Percentiles rank a stretch among this genome's conserved stretches.
These are phyloP conservation scores for Cerastis leucographa DNA, from an alignment of 2,888 invertebrate species.

Conservation along the genomic window DNA sequence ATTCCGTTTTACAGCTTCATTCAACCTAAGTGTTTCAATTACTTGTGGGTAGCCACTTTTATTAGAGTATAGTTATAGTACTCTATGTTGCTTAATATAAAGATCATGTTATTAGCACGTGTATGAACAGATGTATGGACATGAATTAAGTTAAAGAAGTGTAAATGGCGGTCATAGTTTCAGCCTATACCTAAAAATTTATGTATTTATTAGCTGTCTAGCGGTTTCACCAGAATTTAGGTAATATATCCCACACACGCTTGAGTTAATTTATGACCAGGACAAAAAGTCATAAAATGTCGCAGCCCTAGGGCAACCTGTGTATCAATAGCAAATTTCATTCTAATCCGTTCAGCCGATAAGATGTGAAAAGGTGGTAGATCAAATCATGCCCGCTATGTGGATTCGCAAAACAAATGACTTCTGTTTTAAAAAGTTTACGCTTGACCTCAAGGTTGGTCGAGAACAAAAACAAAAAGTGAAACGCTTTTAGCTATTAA, in stretches of 20 bases:
- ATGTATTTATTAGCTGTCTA: neutral
- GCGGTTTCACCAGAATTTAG: too few relatives aligned
- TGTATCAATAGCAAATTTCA: neutral
- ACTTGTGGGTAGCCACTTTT: slow-evolving; percentile 33
- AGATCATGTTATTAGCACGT: neutral
- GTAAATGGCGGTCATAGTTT: neutral
- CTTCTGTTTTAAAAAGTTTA: too few relatives aligned
- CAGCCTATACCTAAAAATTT: neutral
- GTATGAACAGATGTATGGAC: slow-evolving; percentile 6
- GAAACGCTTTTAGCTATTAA: too few relatives aligned
- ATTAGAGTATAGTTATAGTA: slow-evolving; percentile 18
- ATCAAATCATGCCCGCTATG: too few relatives aligned
- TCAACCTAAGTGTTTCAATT: slow-evolving; percentile 40
- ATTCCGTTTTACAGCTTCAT: slow-evolving; percentile 42
- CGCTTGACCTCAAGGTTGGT: too few relatives aligned
- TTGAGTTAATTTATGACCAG: neutral
- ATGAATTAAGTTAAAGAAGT: neutral
- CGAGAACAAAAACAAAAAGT: too few relatives aligned
- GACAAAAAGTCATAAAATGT: neutral
- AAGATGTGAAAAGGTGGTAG: neutral
- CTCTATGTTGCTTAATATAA: neutral
- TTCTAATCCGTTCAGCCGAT: neutral
- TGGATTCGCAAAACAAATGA: too few relatives aligned
- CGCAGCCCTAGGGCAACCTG: neutral
- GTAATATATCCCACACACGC: neutral